Conservation (phyloP, 1,140 invertebrate genomes). For the Brachionus rotundiformis region DNA sequence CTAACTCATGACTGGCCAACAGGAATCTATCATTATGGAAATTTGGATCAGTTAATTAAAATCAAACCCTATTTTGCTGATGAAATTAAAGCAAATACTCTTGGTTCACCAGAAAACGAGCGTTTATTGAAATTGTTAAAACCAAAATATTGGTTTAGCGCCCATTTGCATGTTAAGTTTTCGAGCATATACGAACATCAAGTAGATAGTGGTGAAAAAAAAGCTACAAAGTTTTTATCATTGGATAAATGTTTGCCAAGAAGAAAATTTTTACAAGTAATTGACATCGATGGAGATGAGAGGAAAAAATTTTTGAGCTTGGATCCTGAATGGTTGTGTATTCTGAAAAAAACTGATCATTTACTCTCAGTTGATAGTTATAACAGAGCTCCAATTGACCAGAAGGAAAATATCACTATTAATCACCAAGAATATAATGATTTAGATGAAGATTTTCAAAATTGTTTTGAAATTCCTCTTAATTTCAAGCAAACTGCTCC, state of each 20-base stretch:
- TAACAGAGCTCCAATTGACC: slow-evolving; percentile 75
- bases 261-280: slow-evolving; percentile 79
- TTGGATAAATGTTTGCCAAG: slow-evolving; percentile 91
- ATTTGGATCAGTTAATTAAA: slow-evolving; percentile 74
- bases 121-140: slow-evolving; percentile 77
- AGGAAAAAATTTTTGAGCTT: slow-evolving; percentile 71
- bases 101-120: slow-evolving; percentile 81
- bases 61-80: slow-evolving; percentile 82
- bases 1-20: slow-evolving; percentile 95
- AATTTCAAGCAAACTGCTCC: slow-evolving; percentile 77
- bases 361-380: slow-evolving; percentile 74
- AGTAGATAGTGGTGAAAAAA: slow-evolving; percentile 16
- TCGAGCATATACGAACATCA: slow-evolving; percentile 78
- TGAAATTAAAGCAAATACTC: slow-evolving; percentile 76
- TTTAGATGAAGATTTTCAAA: slow-evolving; percentile 71
- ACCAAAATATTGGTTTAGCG: slow-evolving; percentile 92
- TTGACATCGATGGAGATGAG: slow-evolving; percentile 55
- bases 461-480: slow-evolving; percentile 70
- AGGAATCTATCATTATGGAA: slow-evolving; percentile 82
- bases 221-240: slow-evolving; percentile 83
- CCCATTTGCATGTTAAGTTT: slow-evolving; percentile 95
- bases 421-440: slow-evolving; percentile 73
- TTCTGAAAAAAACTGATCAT: slow-evolving; percentile 84
- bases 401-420: slow-evolving; percentile 73
- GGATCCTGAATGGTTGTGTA: slow-evolving; percentile 89